Conservation (phyloP, 2,797 vertebrate genomes). For the Diplodus puntazzo region DNA sequence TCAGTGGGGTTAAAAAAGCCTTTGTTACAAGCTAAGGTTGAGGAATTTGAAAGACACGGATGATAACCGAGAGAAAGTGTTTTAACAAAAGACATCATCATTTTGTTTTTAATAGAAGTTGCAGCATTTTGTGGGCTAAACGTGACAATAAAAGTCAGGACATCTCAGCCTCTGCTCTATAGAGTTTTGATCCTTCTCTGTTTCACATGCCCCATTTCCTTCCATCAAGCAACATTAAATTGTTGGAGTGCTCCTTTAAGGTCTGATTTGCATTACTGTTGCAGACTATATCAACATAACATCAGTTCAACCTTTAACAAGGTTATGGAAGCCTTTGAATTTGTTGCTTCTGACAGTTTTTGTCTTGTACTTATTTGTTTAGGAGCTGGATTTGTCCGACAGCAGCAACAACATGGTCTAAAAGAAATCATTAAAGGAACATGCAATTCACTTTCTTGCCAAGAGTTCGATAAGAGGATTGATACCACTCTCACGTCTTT, state of each 20-base stretch:
- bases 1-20: not conserved
- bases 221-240: not conserved
- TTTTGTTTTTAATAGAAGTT: not conserved
- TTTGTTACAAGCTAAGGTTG: too few relatives aligned
- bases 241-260: constrained; percentile 17
- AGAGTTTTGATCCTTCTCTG: not conserved
- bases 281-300: not conserved
- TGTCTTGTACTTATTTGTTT: not conserved
- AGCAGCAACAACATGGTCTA: constrained; percentile 16
- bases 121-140: not conserved
- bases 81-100: not conserved
- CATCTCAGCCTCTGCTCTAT: not conserved
- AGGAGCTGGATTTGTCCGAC: constrained; percentile 9
- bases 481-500: not conserved
- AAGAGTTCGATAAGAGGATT: not conserved
- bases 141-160: not conserved
- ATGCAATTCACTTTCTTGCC: not conserved
- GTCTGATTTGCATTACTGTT: constrained; percentile 10
- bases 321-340: not conserved
- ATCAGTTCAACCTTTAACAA: not conserved
- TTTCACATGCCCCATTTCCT: not conserved
- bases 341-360: constrained; percentile 8
- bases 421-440: constrained; percentile 11
- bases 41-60: not conserved
- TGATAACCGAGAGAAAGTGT: not conserved